These are phyloP conservation scores for Mesocentrotus franciscanus DNA, from an alignment of 53 echinoderm and acorn worm genomes.

Conservation along the genomic window DNA sequence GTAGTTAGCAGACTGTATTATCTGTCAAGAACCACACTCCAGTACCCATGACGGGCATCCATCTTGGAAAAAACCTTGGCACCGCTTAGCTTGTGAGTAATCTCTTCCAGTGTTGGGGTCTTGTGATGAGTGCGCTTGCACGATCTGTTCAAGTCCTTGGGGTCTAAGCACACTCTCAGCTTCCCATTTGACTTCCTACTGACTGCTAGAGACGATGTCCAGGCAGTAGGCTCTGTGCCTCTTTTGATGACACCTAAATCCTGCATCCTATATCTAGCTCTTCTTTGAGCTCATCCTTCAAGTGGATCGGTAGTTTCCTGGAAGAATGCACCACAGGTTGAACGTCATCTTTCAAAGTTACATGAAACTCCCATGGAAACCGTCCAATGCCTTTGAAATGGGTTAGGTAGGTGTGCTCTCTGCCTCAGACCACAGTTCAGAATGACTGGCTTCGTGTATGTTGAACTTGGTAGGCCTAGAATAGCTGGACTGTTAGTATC, in stretches of 20 bases:
- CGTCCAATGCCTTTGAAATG: background rate
- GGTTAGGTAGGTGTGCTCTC: no score
- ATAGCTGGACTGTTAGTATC: no score
- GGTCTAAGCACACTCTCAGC: conserved; percentile 77
- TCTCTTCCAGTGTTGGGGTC: conserved; percentile 60
- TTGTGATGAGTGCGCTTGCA: no score
- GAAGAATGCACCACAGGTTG: background rate
- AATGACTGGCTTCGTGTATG: no score
- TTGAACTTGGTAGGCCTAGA: no score
- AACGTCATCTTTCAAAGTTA: background rate
- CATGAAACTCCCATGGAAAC: background rate
- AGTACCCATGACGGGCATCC: conserved; percentile 60
- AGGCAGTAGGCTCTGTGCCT: conserved; percentile 73
- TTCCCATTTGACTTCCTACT: conserved; percentile 25
- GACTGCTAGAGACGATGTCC: conserved; percentile 18
- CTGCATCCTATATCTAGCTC: conserved; percentile 30
- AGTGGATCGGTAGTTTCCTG: background rate
- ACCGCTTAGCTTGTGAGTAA: conserved; percentile 48
- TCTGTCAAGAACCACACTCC: conserved; percentile 65
- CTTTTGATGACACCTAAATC: conserved; percentile 49
- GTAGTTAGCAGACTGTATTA: conserved; percentile 73
- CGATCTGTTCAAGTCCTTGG: conserved; percentile 77
- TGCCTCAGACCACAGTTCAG: no score
- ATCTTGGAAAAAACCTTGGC: conserved; percentile 18
- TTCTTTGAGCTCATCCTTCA: background rate